A percentile compares a stretch with the other conserved stretches of the same genome.
These are phyloP conservation scores for Hycleus cichorii DNA, from an alignment of 1,140 invertebrate genomes.

Conservation along the genomic window DNA sequence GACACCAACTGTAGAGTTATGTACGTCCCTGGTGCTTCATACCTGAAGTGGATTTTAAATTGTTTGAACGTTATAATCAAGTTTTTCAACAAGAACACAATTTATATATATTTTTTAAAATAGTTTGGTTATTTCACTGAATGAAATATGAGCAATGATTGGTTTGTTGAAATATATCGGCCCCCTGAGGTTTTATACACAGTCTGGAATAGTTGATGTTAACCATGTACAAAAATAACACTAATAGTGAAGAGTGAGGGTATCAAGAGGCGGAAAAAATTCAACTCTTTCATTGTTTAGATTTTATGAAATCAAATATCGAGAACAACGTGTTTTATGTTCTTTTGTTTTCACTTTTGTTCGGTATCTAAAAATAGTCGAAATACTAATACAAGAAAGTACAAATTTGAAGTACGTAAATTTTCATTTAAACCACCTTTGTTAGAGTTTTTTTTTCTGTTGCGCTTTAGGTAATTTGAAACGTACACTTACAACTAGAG, in stretches of 20 bases:
- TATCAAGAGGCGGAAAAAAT: too few species aligned
- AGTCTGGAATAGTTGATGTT: slow-evolving; percentile 2
- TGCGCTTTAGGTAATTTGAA: slow-evolving; percentile 16
- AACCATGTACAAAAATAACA: slow-evolving; percentile 12
- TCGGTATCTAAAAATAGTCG: too few species aligned
- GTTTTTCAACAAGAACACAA: too few species aligned
- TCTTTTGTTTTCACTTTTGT: too few species aligned
- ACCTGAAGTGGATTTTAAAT: slow-evolving; percentile 14
- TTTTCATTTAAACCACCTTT: slow-evolving; percentile 9
- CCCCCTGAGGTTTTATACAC: slow-evolving; percentile 11
- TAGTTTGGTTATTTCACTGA: neutral
- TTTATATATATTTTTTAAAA: neutral
- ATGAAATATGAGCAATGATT: too few species aligned
- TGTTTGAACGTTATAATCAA: neutral
- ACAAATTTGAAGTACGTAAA: slow-evolving; percentile 2
- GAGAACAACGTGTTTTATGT: neutral
- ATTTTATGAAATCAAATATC: slow-evolving; percentile 2
- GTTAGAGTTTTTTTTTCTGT: slow-evolving; percentile 9
- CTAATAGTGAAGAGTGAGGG: too few species aligned
- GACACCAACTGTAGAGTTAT: neutral
- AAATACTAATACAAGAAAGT: neutral
- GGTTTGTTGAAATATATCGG: slow-evolving; percentile 9
- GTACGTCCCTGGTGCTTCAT: neutral
- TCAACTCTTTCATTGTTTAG: too few species aligned
- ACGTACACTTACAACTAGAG: slow-evolving; percentile 14